Evolutionary conservation across 2,888 invertebrate genomes (phyloP).

Genomic region (Eretmocerus hayati): DNA sequence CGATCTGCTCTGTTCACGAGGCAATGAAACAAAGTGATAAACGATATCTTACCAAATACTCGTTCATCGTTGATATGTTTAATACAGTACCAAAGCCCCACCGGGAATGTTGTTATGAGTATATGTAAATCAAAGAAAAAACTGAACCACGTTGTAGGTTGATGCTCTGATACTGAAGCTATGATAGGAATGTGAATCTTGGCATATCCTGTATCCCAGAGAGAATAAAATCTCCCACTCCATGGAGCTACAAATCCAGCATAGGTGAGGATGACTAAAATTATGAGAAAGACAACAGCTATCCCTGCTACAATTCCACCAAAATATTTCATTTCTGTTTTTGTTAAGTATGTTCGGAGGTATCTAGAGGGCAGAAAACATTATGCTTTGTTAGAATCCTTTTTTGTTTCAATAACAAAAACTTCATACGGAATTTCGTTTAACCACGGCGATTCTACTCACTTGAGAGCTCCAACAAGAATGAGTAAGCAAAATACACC

Average conservation of each 20-base stretch:
- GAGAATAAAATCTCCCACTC: constrained; percentile 83
- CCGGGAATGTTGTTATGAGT: constrained; percentile 93
- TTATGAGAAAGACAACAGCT: constrained; percentile 72
- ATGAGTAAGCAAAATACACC: constrained; percentile 93
- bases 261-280: constrained; percentile 85
- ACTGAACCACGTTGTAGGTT: constrained; percentile 99
- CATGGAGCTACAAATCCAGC: constrained; percentile 89
- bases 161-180: constrained; percentile 98
- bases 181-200: constrained; percentile 99
- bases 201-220: constrained; percentile 99
- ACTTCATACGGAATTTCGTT: no score
- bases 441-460: no score
- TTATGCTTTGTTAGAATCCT: no score
- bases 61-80: constrained; percentile 95
- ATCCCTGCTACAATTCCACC: constrained; percentile 61
- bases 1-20: not conserved
- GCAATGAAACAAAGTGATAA: not conserved
- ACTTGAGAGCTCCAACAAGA: constrained; percentile 75
- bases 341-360: constrained; percentile 78
- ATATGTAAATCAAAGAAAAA: constrained; percentile 99
- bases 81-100: constrained; percentile 98
- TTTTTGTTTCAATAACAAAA: no score
- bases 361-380: constrained; percentile 48
- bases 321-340: constrained; percentile 82
- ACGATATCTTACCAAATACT: constrained; percentile 70